Conservation (phyloP, 2,888 invertebrate species). For the Diadegma fenestrale region DNA sequence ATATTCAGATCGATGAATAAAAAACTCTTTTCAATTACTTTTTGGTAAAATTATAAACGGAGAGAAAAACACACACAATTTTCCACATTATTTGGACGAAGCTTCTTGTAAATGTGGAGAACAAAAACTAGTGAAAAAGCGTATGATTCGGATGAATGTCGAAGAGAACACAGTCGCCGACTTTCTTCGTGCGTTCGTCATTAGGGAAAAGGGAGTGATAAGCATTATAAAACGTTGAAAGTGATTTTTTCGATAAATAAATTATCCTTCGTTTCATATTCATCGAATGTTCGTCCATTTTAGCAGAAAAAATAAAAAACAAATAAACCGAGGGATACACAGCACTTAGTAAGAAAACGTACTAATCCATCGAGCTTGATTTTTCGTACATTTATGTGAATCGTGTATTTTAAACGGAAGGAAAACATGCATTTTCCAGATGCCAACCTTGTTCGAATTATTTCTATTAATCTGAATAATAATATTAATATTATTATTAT, state of each 20-base stretch:
- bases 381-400: conserved; percentile 8
- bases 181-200: not conserved
- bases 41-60: not conserved
- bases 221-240: conserved; percentile 25
- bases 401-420: conserved; percentile 6
- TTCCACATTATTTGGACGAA: not conserved
- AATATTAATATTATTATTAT: conserved; percentile 13
- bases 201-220: not conserved
- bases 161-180: not conserved
- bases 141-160: not conserved
- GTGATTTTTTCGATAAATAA: conserved; percentile 17
- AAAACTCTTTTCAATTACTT: not conserved
- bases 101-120: not conserved
- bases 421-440: conserved; percentile 7
- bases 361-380: conserved; percentile 20
- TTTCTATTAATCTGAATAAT: conserved; percentile 8
- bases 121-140: not conserved
- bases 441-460: conserved; percentile 15
- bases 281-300: conserved; percentile 9
- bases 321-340: not conserved
- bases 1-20: not conserved
- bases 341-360: not conserved
- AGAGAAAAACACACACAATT: not conserved
- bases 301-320: conserved; percentile 3
- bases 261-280: not conserved